Percentiles rank a stretch among this genome's conserved stretches.
These are phyloP conservation scores for Proctacanthus coquilletti DNA, from an alignment of 1,140 invertebrate species.

Conservation along the genomic window DNA sequence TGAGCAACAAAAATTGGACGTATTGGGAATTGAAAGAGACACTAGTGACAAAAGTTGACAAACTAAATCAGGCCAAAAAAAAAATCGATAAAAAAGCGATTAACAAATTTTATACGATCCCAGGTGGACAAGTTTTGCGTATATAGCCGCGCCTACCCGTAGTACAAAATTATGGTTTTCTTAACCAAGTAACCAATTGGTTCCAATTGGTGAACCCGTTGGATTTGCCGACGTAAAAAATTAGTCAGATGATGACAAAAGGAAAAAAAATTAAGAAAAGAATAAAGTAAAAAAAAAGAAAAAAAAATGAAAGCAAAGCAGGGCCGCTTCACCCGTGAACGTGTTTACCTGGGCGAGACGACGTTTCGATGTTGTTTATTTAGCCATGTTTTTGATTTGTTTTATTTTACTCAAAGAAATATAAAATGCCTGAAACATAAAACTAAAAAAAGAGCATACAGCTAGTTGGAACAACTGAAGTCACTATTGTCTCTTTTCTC, in stretches of 20 bases:
- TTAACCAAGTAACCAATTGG: slow-evolving; percentile 8
- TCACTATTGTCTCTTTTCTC: slow-evolving; percentile 33
- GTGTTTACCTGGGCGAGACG: background rate
- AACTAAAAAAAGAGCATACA: slow-evolving; percentile 1
- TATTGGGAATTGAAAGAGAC: slow-evolving; percentile 4
- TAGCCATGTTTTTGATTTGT: slow-evolving; percentile 6
- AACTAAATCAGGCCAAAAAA: too few relatives aligned
- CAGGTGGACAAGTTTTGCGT: too few relatives aligned
- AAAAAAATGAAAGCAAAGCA: background rate
- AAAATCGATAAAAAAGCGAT: too few relatives aligned
- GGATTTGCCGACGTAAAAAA: slow-evolving; percentile 13
- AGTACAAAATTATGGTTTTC: too few relatives aligned
- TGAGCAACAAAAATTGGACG: slow-evolving; percentile 2
- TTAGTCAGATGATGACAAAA: slow-evolving; percentile 8
- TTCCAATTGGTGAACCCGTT: slow-evolving; percentile 9
- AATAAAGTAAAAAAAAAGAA: slow-evolving; percentile 7
- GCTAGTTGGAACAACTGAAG: slow-evolving; percentile 23
- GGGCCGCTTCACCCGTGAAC: background rate
- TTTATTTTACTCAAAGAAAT: background rate
- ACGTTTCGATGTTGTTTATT: slow-evolving; percentile 5
- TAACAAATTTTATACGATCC: too few relatives aligned
- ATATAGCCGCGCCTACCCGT: too few relatives aligned
- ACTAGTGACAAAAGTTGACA: slow-evolving; percentile 2
- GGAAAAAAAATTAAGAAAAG: slow-evolving; percentile 9
- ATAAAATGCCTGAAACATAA: slow-evolving; percentile 1